A percentile compares a stretch with the other conserved stretches of the same genome.
Evolutionary conservation across 2,888 invertebrate species (phyloP).

Genomic region (Coleophora deauratella): DNA sequence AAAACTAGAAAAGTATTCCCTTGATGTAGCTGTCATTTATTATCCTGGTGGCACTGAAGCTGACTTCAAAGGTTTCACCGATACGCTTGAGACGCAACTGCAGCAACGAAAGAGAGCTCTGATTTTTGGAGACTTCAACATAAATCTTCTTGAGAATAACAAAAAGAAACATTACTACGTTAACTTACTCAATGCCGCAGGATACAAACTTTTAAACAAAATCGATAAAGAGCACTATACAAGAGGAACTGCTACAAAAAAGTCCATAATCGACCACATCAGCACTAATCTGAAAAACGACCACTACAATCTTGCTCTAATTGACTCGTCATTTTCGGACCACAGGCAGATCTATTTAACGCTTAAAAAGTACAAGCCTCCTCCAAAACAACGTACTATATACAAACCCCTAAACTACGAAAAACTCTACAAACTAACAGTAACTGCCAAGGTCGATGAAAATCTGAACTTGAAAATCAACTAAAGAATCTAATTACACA

Average conservation of each 20-base stretch:
- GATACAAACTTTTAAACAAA: slow-evolving; percentile 10
- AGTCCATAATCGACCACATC: too few species aligned
- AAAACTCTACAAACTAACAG: too few species aligned
- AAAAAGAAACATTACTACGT: slow-evolving; percentile 6
- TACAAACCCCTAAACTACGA: neutral
- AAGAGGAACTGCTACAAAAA: neutral
- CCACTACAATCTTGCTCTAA: neutral
- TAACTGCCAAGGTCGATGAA: too few species aligned
- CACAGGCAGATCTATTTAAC: too few species aligned
- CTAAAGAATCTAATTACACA: neutral
- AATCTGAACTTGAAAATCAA: neutral
- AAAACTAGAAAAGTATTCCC: slow-evolving; percentile 9
- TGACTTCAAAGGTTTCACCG: slow-evolving; percentile 10
- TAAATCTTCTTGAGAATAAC: slow-evolving; percentile 11
- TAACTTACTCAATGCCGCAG: slow-evolving; percentile 5
- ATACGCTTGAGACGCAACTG: slow-evolving; percentile 12
- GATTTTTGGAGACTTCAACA: slow-evolving; percentile 15
- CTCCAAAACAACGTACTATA: neutral
- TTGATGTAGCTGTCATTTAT: slow-evolving; percentile 16
- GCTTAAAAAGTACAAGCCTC: neutral
- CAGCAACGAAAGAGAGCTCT: slow-evolving; percentile 11
- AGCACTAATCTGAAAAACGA: neutral
- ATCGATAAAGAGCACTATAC: slow-evolving; percentile 1
- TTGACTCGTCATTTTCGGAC: neutral
- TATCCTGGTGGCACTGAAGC: slow-evolving; percentile 15